Base-by-base conservation (phyloP, 35 echinoderm and acorn worm genomes). In the Chiridota heheva region DNA sequence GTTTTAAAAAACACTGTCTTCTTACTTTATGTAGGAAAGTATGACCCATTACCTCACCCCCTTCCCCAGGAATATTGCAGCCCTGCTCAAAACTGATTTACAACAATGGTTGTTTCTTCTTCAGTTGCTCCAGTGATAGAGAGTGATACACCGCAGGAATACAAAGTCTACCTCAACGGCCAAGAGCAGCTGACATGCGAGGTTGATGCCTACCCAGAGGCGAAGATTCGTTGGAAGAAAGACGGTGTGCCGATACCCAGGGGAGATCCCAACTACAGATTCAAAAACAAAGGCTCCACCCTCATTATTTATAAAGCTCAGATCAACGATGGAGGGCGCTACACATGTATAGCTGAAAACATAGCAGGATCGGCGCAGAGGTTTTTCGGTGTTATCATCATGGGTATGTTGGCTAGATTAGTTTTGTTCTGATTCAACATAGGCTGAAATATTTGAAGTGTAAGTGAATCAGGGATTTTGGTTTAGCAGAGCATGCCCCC, bases 211-310 rank as follows among this genome's bases (percentile, higher is more conserved):
- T 42, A 82, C 33, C 85, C 95, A 25, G 53, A 22, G 36, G 74
- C 90, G 8, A 71, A 53, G 18, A 85, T 98, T 80, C 32, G 51
- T 32, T 98, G 95, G 95, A 72, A 67, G 27, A 98, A 98, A 69
- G 81, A 88, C 27, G 89, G 89, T 4, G 73, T 58, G 20, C 45
- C 15, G 16, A 17, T 98, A 15, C 34, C 53, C 0, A 28, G 29
- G 18, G 79, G 86, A 34, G 71, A 68, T 30, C 63, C 72, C 7
- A 76, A 83, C 38, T 70, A 80, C 71, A 64, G 41, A 25, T 87
- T 87, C 62, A 40, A 63, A 43, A 34, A 45, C 3, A 43, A 60
- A n/a, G 85, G 87, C 43, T 58, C 87, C 61, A 69, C 53, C 10
- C 29, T 86, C 60, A 42, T 42, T 80, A 85, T 68, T 40, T 63